Conservation (phyloP, 2,113 vertebrate species). For the Anseranas semipalmata region DNA sequence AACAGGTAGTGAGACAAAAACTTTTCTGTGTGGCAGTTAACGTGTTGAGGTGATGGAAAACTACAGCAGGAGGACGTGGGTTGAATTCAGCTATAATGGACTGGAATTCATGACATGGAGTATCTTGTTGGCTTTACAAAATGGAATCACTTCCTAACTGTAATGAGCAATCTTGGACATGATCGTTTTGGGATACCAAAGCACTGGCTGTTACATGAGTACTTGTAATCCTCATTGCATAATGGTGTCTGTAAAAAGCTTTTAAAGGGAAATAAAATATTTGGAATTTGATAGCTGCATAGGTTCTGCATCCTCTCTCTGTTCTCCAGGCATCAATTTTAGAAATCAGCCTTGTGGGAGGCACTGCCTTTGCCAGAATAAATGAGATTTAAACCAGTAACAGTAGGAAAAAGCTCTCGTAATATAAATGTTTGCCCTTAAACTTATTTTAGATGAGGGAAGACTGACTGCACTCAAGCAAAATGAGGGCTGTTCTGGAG, state of each 20-base stretch:
- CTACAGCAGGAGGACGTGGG: not conserved
- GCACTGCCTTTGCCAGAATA: not conserved
- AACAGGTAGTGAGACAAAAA: not conserved
- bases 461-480: not conserved
- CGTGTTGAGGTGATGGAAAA: constrained; percentile 28
- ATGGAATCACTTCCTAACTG: constrained; percentile 48
- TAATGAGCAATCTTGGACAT: not conserved
- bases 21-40: not conserved
- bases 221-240: not conserved
- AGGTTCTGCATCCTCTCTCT: not conserved
- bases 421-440: not conserved
- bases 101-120: constrained; percentile 34
- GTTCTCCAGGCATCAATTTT: not conserved
- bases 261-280: constrained; percentile 12
- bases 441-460: not conserved
- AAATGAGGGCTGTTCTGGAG: not conserved
- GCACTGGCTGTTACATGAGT: not conserved
- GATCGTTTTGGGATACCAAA: not conserved
- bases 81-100: constrained; percentile 9
- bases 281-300: not conserved
- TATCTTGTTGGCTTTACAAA: constrained; percentile 29
- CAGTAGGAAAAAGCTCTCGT: not conserved
- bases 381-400: not conserved
- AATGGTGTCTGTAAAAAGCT: not conserved
- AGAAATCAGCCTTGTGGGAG: not conserved